Percentiles rank a stretch among this genome's conserved stretches.
Evolutionary conservation across 23 tunicate genomes (phyloP).

Genomic region (Diplosoma virens): DNA sequence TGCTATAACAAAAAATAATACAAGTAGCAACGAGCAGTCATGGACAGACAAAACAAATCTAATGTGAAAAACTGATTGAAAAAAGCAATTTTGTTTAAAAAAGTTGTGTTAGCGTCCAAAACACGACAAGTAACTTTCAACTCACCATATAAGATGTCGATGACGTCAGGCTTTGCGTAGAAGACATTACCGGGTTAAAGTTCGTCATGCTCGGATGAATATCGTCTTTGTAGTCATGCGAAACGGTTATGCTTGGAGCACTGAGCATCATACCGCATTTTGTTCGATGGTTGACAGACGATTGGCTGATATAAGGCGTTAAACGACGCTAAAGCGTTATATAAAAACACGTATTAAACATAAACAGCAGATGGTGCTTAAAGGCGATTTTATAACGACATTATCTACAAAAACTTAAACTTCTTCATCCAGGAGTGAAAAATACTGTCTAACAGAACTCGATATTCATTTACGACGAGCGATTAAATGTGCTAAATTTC

Average conservation of each 20-base stretch:
- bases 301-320: not conserved
- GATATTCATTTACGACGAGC: no score
- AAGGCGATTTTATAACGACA: no score
- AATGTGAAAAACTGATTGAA: no score
- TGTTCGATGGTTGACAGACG: slow-evolving; percentile 23
- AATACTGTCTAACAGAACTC: no score
- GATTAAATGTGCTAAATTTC: no score
- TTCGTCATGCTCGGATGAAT: not conserved
- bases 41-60: no score
- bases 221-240: slow-evolving; percentile 26
- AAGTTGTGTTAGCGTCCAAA: not conserved
- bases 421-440: no score
- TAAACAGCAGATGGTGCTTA: not conserved
- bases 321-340: not conserved
- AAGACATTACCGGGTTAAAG: slow-evolving; percentile 29
- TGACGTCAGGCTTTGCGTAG: slow-evolving; percentile 40
- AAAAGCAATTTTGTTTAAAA: no score
- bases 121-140: not conserved
- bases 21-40: no score
- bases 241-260: slow-evolving; percentile 41
- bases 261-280: slow-evolving; percentile 36
- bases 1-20: no score
- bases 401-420: no score
- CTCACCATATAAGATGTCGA: slow-evolving; percentile 36
- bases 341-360: not conserved